Conservation (phyloP, 2,113 vertebrate species). For the Mesitornis unicolor region DNA sequence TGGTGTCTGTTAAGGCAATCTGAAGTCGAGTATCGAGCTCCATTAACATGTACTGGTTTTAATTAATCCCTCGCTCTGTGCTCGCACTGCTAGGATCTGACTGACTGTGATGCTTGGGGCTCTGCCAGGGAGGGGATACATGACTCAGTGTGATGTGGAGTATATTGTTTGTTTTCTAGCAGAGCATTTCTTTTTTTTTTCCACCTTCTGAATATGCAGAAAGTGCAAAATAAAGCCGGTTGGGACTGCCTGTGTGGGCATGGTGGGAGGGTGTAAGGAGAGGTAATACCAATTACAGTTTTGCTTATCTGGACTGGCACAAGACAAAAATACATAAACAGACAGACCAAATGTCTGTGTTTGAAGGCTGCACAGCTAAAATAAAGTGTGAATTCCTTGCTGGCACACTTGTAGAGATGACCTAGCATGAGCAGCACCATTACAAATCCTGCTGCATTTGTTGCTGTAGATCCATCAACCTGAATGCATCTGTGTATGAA, state of each 20-base stretch:
- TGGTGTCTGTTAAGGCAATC: neutral
- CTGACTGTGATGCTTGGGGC: neutral
- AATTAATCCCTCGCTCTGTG: neutral
- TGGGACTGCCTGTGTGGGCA: accelerated
- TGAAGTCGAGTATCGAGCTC: neutral
- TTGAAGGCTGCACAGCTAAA: neutral
- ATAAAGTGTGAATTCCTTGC: neutral
- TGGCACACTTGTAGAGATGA: accelerated
- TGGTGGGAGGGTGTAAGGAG: neutral
- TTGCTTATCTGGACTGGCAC: neutral
- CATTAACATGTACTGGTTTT: neutral
- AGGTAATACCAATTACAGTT: accelerated
- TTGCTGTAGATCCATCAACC: neutral
- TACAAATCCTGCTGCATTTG: neutral
- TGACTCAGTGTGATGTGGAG: neutral
- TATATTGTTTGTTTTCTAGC: neutral
- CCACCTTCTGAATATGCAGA: neutral
- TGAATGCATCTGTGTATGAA: neutral
- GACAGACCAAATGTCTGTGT: neutral
- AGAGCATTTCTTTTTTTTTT: neutral
- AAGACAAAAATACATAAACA: neutral
- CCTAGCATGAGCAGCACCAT: neutral
- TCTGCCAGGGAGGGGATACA: neutral
- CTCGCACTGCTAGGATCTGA: neutral
- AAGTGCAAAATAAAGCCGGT: neutral